These are phyloP conservation scores for Corvus moneduloides DNA, from an alignment of 2,113 vertebrate genomes.

Conservation along the genomic window DNA sequence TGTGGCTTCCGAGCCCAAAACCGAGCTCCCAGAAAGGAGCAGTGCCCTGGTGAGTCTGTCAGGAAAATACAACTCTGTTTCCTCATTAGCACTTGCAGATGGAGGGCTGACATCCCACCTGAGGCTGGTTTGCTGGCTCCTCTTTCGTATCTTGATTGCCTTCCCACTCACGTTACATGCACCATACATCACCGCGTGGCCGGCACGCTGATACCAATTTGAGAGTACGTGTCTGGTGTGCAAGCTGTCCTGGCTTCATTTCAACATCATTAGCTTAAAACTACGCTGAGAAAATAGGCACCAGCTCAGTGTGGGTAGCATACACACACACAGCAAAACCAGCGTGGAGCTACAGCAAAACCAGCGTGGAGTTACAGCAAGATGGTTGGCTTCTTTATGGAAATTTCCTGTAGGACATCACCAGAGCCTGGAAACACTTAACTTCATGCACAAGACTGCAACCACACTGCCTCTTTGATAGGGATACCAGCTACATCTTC, in stretches of 20 bases:
- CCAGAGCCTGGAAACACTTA: background rate
- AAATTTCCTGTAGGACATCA: background rate
- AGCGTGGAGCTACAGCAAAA: background rate
- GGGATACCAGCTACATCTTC: background rate
- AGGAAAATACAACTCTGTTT: background rate
- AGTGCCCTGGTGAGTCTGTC: background rate
- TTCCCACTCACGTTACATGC: background rate
- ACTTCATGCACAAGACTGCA: background rate
- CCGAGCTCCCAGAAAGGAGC: background rate
- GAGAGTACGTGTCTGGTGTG: background rate
- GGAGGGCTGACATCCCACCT: background rate
- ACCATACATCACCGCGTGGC: background rate
- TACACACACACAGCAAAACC: background rate
- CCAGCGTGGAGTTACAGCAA: fast-evolving
- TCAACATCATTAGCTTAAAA: slow-evolving; percentile 47
- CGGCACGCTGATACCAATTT: background rate
- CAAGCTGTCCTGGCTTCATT: background rate
- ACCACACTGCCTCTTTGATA: fast-evolving
- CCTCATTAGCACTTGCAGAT: background rate
- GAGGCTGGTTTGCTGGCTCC: background rate
- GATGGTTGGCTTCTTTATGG: background rate
- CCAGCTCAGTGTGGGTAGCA: background rate
- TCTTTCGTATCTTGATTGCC: background rate
- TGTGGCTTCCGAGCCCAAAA: background rate
- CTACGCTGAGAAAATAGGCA: background rate